Evolutionary conservation across 2,888 invertebrate genomes (phyloP).

Genomic region (Nowickia ferox): DNA sequence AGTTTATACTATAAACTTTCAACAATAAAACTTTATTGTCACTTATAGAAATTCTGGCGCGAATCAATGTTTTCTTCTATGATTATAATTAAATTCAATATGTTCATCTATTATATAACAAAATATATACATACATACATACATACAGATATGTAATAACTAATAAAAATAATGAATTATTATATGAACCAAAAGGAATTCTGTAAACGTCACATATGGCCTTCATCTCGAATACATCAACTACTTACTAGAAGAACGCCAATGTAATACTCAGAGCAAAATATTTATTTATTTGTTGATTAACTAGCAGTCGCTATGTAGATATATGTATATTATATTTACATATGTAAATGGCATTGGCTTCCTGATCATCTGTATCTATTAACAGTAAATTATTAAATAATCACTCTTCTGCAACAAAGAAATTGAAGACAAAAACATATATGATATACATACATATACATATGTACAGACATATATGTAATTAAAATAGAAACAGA

Average conservation of each 20-base stretch:
- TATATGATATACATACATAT: no score
- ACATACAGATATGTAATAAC: background rate
- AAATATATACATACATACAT: no score
- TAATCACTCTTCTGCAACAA: constrained; percentile 22
- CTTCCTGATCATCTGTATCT: constrained; percentile 54
- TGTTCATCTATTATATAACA: no score
- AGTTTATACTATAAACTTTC: no score
- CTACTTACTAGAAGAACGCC: constrained; percentile 13
- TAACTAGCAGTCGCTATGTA: background rate
- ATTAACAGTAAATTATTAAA: constrained; percentile 47
- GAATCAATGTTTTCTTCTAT: no score
- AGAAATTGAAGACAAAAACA: constrained; percentile 12
- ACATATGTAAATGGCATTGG: constrained; percentile 49
- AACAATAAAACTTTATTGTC: no score
- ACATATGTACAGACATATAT: background rate
- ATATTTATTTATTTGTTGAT: constrained; percentile 9
- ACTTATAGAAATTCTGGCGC: no score
- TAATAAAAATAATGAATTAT: background rate
- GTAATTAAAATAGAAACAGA: constrained; percentile 16
- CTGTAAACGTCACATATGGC: constrained; percentile 65
- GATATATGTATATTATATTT: constrained; percentile 9
- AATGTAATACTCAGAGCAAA: constrained; percentile 2
- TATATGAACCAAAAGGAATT: constrained; percentile 33
- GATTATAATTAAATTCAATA: no score
- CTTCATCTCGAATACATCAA: constrained; percentile 62